Percentiles rank a stretch among this genome's conserved stretches.
phyloP scores from a whole-genome alignment of 2,113 vertebrate species.

The Hoplias malabaricus region DNA sequence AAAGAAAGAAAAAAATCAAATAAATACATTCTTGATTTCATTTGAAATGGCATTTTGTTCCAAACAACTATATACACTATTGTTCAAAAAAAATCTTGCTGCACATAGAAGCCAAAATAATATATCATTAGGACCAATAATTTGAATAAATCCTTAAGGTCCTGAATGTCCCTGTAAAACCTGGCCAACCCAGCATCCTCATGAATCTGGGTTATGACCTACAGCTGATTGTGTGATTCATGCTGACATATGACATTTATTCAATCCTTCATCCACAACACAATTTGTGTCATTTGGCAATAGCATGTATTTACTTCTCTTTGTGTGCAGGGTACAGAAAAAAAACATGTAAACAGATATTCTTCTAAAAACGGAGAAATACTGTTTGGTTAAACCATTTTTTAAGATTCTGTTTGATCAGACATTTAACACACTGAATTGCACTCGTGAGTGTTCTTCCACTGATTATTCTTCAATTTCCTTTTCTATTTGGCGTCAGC shows the following conservation, averaged over 20 bases:
- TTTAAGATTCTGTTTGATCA: background rate
- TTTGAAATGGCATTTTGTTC: slow-evolving; percentile 32
- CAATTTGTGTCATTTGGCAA: slow-evolving; percentile 26
- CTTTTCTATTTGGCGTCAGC: slow-evolving; percentile 50
- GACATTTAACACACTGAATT: background rate
- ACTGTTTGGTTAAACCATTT: slow-evolving; percentile 47
- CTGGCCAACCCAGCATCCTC: background rate
- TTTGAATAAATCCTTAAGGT: background rate
- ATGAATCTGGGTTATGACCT: slow-evolving; percentile 15
- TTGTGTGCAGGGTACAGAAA: slow-evolving; percentile 22
- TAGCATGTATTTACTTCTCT: slow-evolving; percentile 12
- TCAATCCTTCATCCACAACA: slow-evolving; percentile 15
- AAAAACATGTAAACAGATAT: slow-evolving; percentile 46
- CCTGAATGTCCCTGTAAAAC: slow-evolving; percentile 3
- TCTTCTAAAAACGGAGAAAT: slow-evolving; percentile 37
- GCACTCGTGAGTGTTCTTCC: slow-evolving; percentile 24
- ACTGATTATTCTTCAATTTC: slow-evolving; percentile 6
- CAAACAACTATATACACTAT: slow-evolving; percentile 44
- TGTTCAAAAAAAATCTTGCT: slow-evolving; percentile 11
- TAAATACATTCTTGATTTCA: slow-evolving; percentile 57
- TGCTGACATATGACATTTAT: background rate
- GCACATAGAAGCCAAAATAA: slow-evolving; percentile 3
- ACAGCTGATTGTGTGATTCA: slow-evolving; percentile 22
- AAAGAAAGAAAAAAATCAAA: slow-evolving; percentile 36
- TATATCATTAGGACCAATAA: slow-evolving; percentile 7